Evolutionary conservation across 1,140 invertebrate species (phyloP).

Genomic region (Aphis gossypii): DNA sequence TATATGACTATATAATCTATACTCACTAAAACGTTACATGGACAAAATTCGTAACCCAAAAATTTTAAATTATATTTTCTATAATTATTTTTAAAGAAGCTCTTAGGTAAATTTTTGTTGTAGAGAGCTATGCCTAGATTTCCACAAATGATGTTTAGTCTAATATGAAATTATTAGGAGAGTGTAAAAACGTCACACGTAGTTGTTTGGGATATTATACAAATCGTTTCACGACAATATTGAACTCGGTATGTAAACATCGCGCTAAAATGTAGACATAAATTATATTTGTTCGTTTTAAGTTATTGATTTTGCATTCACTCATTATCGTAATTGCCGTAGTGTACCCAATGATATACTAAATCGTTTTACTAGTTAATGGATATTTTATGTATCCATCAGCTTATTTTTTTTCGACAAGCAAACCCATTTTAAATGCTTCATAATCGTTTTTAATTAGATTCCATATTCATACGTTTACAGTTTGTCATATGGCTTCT

Average conservation of each 20-base stretch:
- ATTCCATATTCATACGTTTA: background rate
- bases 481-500: background rate
- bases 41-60: too few species aligned
- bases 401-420: background rate
- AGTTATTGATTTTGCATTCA: background rate
- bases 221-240: background rate
- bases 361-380: constrained; percentile 1
- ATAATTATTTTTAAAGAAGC: too few species aligned
- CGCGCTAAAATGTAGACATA: background rate
- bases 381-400: background rate
- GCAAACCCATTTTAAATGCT: background rate
- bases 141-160: too few species aligned
- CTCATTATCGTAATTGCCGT: background rate
- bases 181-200: background rate
- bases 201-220: background rate
- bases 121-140: too few species aligned
- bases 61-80: too few species aligned
- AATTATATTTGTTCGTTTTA: background rate
- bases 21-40: too few species aligned
- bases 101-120: too few species aligned
- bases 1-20: too few species aligned
- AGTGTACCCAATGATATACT: background rate
- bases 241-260: background rate
- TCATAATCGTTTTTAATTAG: constrained; percentile 36
- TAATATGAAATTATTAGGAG: background rate